Evolutionary conservation across 2,113 vertebrate genomes (phyloP).

Genomic region (Microcebus jonahi): DNA sequence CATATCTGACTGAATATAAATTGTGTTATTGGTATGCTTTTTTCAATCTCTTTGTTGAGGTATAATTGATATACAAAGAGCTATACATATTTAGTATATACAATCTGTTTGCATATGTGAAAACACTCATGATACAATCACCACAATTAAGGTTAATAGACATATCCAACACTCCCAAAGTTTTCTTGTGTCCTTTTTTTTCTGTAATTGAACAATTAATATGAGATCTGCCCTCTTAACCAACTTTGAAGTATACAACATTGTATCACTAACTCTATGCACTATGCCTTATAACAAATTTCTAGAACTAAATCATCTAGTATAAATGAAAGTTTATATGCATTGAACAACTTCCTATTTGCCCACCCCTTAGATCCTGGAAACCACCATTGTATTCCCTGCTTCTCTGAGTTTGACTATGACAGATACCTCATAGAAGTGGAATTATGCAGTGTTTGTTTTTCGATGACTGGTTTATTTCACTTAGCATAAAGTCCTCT

Average conservation of each 20-base stretch:
- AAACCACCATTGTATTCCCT: too few species aligned
- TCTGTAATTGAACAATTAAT: background rate
- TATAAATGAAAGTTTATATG: too few species aligned
- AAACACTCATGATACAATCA: background rate
- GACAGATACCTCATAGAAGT: too few species aligned
- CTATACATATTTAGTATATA: background rate
- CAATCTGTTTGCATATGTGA: background rate
- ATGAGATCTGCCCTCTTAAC: background rate
- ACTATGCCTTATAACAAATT: too few species aligned
- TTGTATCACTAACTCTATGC: too few species aligned
- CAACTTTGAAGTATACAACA: too few species aligned
- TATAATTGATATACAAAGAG: background rate
- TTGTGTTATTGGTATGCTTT: background rate
- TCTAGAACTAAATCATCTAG: too few species aligned
- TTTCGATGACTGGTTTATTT: background rate
- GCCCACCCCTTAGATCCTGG: too few species aligned
- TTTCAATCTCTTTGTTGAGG: background rate
- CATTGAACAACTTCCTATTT: too few species aligned
- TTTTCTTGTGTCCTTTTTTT: background rate
- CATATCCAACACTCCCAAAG: background rate
- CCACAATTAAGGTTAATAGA: background rate
- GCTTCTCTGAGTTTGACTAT: too few species aligned
- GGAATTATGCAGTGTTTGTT: too few species aligned
- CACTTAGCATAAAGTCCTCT: background rate
- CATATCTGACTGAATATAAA: background rate